Evolutionary conservation across 2,113 vertebrate genomes (phyloP), one percentile per base, ranked within the genome.

Genomic region (Semnornis frantzii): DNA sequence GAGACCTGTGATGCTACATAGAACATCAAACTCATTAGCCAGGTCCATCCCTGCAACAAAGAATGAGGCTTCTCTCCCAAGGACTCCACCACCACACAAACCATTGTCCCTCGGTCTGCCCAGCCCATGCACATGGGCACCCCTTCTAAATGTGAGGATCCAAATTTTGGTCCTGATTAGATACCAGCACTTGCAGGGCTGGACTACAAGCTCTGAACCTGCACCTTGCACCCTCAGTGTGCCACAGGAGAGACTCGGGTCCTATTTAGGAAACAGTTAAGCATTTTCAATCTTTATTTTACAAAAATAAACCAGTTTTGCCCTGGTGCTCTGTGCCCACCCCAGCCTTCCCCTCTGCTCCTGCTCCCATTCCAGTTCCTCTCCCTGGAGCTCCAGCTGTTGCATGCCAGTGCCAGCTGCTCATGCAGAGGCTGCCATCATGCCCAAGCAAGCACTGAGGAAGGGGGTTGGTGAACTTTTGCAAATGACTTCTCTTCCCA

Each of bases 231-330:
- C 58, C 59, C 20, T 89, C 50, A 20, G 15, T n/a, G 0, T 48
- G 30, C 33, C n/a, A 80, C 44, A 75, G 48, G 21, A 46, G 28
- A 52, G n/a, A 48, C 30, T 77, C 39, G 72, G 10, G n/a, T 37
- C 71, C 80, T 64, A 37, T 71, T 83, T 92, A 66, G 21, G 33
- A 94, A 92, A 94, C 55, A 86, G 5, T 66, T 74, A 90, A 85
- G n/a, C 58, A 60, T 89, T 93, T 97, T 92, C 27, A 80, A 90
- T 63, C 86, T 97, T 97, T 97, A 96, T 96, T 97, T 95, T 93
- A 90, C 55, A 95, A 96, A 96, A 95, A 92, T 93, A 95, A 89
- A 95, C 39, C 57, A 91, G 11, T 94, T 92, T 92, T 81, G 46
- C 52, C 23, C 84, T 76, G 62, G 86, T 74, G 86, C 50, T 81